These are phyloP conservation scores for Nansenia antarctica DNA, from an alignment of 2,113 vertebrate species.

Conservation along the genomic window DNA sequence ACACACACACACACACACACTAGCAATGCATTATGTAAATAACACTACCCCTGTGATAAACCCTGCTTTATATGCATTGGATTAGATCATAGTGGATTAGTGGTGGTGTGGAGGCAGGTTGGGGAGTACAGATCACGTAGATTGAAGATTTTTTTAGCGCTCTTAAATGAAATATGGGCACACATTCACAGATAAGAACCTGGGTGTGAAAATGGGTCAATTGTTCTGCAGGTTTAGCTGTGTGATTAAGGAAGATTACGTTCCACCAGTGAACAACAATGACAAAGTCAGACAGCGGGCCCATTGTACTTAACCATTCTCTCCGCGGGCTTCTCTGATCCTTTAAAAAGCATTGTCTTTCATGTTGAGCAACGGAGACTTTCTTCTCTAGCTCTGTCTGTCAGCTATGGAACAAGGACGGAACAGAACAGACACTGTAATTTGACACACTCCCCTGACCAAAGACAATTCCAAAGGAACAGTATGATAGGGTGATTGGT, in stretches of 20 bases:
- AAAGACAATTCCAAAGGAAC: slow-evolving; percentile 55
- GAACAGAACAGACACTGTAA: slow-evolving; percentile 41
- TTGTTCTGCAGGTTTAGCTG: slow-evolving; percentile 70
- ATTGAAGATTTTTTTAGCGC: slow-evolving; percentile 65
- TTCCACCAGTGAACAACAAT: slow-evolving; percentile 61
- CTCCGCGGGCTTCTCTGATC: slow-evolving; percentile 54
- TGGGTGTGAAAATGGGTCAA: slow-evolving; percentile 69
- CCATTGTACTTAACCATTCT: slow-evolving; percentile 51
- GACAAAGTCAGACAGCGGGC: slow-evolving; percentile 57
- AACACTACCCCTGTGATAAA: slow-evolving; percentile 28
- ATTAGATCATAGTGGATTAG: slow-evolving; percentile 68
- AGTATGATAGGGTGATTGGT: slow-evolving; percentile 33
- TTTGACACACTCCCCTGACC: slow-evolving; percentile 51
- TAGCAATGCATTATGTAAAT: slow-evolving; percentile 15
- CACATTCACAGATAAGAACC: slow-evolving; percentile 58
- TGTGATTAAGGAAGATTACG: slow-evolving; percentile 69
- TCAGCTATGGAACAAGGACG: slow-evolving; percentile 37
- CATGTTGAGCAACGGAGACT: slow-evolving; percentile 56
- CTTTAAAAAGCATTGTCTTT: slow-evolving; percentile 53
- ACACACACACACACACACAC: slow-evolving; percentile 2
- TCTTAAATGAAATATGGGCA: slow-evolving; percentile 69
- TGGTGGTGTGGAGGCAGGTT: slow-evolving; percentile 49
- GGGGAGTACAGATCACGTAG: slow-evolving; percentile 69
- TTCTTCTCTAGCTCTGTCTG: slow-evolving; percentile 44
- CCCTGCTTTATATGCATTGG: slow-evolving; percentile 45